Conservation (phyloP, 2,888 invertebrate species). For the Ernsta delagoae region DNA sequence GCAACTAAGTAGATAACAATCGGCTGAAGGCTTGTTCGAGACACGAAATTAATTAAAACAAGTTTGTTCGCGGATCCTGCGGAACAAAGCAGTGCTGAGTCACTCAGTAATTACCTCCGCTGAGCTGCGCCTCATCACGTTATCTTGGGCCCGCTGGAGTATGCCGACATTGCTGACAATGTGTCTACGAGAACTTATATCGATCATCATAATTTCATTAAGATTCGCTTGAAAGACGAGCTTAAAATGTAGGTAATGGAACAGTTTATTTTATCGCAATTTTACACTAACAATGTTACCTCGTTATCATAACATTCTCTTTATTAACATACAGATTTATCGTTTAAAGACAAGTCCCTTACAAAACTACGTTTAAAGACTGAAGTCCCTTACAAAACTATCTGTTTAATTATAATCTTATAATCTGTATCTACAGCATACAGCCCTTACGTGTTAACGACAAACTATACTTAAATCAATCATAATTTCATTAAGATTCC, state of each 20-base stretch:
- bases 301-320: no score
- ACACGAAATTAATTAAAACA: conserved; percentile 86
- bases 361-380: no score
- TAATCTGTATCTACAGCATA: no score
- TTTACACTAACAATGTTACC: no score
- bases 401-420: no score
- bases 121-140: conserved; percentile 74
- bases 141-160: conserved; percentile 65
- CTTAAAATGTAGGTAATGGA: background rate
- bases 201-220: conserved; percentile 26
- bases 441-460: no score
- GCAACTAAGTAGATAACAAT: conserved; percentile 84
- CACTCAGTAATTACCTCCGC: conserved; percentile 81
- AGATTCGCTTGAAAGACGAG: background rate
- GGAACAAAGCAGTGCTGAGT: conserved; percentile 83
- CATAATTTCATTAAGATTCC: no score
- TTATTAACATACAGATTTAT: no score
- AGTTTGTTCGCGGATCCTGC: conserved; percentile 84
- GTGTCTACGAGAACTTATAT: conserved; percentile 22
- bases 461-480: no score
- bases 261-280: no score
- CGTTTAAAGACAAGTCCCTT: no score
- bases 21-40: conserved; percentile 82
- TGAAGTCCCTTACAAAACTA: no score
- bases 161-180: conserved; percentile 41